These are phyloP conservation scores for Brienomyrus brachyistius DNA, from an alignment of 2,113 vertebrate species.

Conservation along the genomic window DNA sequence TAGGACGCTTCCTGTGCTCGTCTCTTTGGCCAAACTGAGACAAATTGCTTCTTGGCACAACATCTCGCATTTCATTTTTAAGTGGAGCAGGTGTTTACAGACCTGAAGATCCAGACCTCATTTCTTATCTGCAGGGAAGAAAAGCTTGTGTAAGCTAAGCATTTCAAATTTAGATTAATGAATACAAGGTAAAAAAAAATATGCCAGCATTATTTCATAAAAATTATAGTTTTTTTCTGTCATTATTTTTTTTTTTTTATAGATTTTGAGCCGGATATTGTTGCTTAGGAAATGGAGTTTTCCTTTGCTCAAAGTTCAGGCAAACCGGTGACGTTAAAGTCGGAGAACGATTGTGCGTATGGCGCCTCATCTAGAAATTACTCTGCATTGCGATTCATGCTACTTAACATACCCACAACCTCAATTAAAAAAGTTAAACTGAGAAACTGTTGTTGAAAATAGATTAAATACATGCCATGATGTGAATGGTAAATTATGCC, in stretches of 20 bases:
- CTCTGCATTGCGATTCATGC: background rate
- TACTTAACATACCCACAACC: background rate
- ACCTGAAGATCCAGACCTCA: conserved; percentile 29
- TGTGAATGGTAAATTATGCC: background rate
- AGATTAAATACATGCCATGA: background rate
- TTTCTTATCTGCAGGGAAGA: conserved; percentile 10
- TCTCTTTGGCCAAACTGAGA: conserved; percentile 40
- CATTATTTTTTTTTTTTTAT: background rate
- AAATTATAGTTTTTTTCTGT: background rate
- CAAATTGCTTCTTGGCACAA: conserved; percentile 40
- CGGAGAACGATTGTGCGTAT: background rate
- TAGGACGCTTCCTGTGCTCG: conserved; percentile 18
- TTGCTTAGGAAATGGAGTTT: background rate
- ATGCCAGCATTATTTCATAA: background rate
- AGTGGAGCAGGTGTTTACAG: conserved; percentile 41
- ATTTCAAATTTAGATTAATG: conserved; percentile 17
- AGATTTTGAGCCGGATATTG: background rate
- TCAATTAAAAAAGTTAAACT: background rate
- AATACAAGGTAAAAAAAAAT: background rate
- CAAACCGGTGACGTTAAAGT: background rate
- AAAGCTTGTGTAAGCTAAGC: conserved; percentile 9
- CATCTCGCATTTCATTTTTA: conserved; percentile 35
- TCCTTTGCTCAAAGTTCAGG: background rate
- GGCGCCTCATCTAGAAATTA: background rate
- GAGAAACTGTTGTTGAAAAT: background rate